phyloP scores from a whole-genome alignment of 2,888 invertebrate species.

The Drepanosiphum platanoidis region DNA sequence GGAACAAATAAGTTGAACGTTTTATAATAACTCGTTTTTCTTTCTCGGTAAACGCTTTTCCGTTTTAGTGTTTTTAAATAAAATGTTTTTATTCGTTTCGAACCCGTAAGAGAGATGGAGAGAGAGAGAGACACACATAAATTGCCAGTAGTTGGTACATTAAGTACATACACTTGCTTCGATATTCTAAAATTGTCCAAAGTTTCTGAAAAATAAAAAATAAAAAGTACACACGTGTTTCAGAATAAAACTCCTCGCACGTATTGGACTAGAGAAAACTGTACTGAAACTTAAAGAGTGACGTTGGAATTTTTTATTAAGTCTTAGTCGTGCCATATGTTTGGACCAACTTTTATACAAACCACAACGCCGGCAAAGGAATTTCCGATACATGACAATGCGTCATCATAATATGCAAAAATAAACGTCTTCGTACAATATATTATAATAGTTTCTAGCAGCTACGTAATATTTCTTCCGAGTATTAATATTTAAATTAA shows the following conservation, averaged over 20 bases:
- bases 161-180: too few species aligned
- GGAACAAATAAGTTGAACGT: not conserved
- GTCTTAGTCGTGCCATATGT: too few species aligned
- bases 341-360: not conserved
- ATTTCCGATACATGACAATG: too few species aligned
- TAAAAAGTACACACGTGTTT: not conserved
- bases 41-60: not conserved
- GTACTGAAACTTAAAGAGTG: not conserved
- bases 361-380: not conserved
- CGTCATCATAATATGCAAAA: too few species aligned
- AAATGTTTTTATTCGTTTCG: not conserved
- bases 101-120: not conserved
- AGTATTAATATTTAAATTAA: too few species aligned
- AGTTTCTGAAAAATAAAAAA: not conserved
- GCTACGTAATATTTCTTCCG: too few species aligned
- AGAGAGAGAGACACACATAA: too few species aligned
- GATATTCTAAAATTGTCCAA: constrained; percentile 21
- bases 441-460: too few species aligned
- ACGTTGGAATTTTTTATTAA: too few species aligned
- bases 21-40: constrained; percentile 1
- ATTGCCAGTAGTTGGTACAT: not conserved
- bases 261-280: not conserved
- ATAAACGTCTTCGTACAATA: too few species aligned
- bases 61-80: not conserved
- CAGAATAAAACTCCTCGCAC: not conserved